Evolutionary conservation across 2,113 vertebrate genomes (phyloP), one percentile per base, ranked within the genome.

Genomic region (Pelusios castaneus): DNA sequence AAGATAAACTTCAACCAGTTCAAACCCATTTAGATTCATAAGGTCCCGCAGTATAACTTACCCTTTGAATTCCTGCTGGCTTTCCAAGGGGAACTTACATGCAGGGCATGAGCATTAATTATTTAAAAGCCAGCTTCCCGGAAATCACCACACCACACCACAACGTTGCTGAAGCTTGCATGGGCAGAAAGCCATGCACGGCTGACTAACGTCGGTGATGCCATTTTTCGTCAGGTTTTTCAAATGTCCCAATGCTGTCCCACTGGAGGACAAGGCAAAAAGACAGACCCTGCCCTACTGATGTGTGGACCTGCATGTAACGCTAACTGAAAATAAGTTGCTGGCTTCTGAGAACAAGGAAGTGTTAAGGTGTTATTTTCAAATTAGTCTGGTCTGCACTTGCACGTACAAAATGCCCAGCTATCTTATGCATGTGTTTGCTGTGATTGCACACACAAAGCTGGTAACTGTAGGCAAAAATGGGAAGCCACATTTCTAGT

Each of bases 311-410:
- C 4, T 12, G 5, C 38, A 45, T 31, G 41, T 67, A n/a, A 27
- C 10, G 31, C 10, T 21, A 25, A 54, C 49, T 31, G 73, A 41
- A 55, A 88, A 5, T 25, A 80, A 55, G 34, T 43, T 45, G 24
- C 1, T 84, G 67, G 31, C 70, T 49, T 5, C 19, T 80, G 29
- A 73, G 34, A 47, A 76, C 47, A 12, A 34, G 27, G 10, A 31
- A 5, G 0, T 6, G 2, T 9, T 2, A 60, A 22, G 21, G 4
- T 1, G 60, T 54, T 52, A 1, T 3, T 2, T 47, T 13, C 49
- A 14, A 1, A 54, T 76, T 27, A 82, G 31, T 85, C n/a, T 34
- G 45, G n/a, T 54, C 3, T 38, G 80, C 10, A 27, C 2, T 17
- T 63, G 9, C 8, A 6, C 12, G 11, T 17, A 51, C 17, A 51